phyloP scores from a whole-genome alignment of 2,113 vertebrate genomes.

The Odobenus rosmarus region DNA sequence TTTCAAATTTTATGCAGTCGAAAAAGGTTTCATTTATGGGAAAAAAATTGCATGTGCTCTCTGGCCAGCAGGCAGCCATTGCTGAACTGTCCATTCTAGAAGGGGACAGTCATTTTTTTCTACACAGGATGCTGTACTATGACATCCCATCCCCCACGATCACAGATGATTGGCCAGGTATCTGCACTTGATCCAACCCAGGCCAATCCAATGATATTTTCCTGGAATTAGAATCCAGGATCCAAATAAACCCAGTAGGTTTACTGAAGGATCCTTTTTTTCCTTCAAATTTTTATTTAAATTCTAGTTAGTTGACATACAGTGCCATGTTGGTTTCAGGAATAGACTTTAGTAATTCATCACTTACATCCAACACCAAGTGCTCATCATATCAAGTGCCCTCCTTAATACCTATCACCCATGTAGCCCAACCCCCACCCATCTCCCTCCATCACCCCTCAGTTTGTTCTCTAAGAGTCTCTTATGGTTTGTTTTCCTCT shows the following conservation, averaged over 20 bases:
- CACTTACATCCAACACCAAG: neutral
- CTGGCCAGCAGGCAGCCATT: neutral
- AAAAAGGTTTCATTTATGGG: neutral
- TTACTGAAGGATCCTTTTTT: neutral
- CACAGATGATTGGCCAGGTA: neutral
- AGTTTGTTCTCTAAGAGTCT: too few species aligned
- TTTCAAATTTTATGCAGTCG: neutral
- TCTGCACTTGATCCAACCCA: neutral
- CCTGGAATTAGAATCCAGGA: neutral
- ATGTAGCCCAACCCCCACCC: too few species aligned
- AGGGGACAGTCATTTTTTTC: neutral
- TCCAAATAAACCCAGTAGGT: neutral
- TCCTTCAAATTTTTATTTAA: neutral
- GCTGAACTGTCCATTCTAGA: neutral
- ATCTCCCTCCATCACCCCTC: too few species aligned
- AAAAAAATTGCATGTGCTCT: neutral
- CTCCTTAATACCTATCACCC: neutral
- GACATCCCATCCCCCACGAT: neutral
- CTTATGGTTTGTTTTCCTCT: too few species aligned
- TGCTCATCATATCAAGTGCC: neutral
- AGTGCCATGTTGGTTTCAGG: neutral
- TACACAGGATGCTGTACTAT: neutral
- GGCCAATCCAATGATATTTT: neutral
- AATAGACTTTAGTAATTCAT: neutral
- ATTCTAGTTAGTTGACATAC: neutral